These are phyloP conservation scores for Gulo gulo DNA, from an alignment of 2,113 vertebrate genomes.

Conservation along the genomic window DNA sequence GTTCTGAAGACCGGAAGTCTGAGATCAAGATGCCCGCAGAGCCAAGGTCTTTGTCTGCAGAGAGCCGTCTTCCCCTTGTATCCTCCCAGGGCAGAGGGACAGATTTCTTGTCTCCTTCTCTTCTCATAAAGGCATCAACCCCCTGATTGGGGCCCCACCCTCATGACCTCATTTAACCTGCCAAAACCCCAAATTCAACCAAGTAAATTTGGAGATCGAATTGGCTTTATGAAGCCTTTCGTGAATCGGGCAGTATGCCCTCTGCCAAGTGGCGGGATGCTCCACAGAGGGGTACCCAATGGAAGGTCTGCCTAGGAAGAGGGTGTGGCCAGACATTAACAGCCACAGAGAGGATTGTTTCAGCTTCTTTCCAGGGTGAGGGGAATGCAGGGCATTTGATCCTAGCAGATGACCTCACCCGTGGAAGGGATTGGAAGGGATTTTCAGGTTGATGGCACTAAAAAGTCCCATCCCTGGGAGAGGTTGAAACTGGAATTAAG, in stretches of 20 bases:
- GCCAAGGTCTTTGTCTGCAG: background rate
- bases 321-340: background rate
- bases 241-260: background rate
- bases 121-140: background rate
- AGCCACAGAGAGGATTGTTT: background rate
- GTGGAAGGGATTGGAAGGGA: background rate
- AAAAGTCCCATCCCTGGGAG: background rate
- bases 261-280: background rate
- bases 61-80: background rate
- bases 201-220: background rate
- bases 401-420: background rate
- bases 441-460: background rate
- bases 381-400: background rate
- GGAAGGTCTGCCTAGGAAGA: background rate
- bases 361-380: background rate
- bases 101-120: background rate
- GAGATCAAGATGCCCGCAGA: background rate
- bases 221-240: background rate
- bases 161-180: background rate
- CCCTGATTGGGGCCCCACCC: fast-evolving
- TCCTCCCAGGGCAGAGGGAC: background rate
- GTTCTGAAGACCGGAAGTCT: background rate
- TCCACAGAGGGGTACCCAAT: background rate
- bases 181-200: background rate
- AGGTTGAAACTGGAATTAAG: background rate